These are phyloP conservation scores for Drosophila neocordata DNA, from an alignment of 1,140 invertebrate species.

Conservation along the genomic window DNA sequence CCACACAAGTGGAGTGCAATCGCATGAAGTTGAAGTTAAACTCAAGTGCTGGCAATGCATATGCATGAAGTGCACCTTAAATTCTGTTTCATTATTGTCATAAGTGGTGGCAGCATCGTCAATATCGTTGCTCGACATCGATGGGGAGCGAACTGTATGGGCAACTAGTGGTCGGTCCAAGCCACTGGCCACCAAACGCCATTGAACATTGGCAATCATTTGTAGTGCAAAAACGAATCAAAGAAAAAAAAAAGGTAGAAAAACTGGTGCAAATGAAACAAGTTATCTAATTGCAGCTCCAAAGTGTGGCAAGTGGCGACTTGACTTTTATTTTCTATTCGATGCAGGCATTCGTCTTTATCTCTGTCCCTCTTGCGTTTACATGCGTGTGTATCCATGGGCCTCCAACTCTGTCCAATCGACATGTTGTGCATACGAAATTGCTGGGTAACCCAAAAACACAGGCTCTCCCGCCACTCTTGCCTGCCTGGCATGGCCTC, in stretches of 20 bases:
- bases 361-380: constrained; percentile 9
- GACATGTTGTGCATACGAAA: constrained; percentile 75
- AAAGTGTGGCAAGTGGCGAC: constrained; percentile 75
- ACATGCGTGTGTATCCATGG: constrained; percentile 4
- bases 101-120: constrained; percentile 56
- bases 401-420: constrained; percentile 30
- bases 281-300: constrained; percentile 78
- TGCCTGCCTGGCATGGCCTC: constrained; percentile 49
- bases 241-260: constrained; percentile 27
- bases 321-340: constrained; percentile 80
- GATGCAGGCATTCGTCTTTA: constrained; percentile 37
- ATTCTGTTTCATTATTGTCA: constrained; percentile 77
- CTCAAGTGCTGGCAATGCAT: neutral
- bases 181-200: constrained; percentile 58
- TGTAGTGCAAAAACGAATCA: constrained; percentile 33
- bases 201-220: constrained; percentile 81
- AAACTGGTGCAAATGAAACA: constrained; percentile 79
- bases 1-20: constrained; percentile 21
- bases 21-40: neutral
- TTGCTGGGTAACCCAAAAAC: constrained; percentile 51
- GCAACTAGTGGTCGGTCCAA: constrained; percentile 10
- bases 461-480: constrained; percentile 19
- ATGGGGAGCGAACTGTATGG: constrained; percentile 4
- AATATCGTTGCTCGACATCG: constrained; percentile 25
- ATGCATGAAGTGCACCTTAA: constrained; percentile 65